Percentiles rank a stretch among this genome's conserved stretches.
Evolutionary conservation across 2,797 vertebrate species (phyloP).

Genomic region (Notamacropus eugenii): DNA sequence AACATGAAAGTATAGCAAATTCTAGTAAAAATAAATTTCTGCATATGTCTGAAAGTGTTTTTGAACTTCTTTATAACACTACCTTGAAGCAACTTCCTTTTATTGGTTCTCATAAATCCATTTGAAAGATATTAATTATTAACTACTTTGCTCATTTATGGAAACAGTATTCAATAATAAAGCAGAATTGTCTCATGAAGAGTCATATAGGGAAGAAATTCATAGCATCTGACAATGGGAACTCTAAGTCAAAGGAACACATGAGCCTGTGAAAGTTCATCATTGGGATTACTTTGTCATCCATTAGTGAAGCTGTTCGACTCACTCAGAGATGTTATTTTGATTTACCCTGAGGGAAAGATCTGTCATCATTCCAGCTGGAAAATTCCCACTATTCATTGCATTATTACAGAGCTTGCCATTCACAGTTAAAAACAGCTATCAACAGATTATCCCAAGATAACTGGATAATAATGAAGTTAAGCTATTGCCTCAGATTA

Average conservation of each 20-base stretch:
- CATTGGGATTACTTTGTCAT: background rate
- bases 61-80: background rate
- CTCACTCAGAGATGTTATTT: background rate
- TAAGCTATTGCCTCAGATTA: background rate
- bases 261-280: background rate
- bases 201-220: background rate
- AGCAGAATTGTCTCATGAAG: background rate
- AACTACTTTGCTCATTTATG: background rate
- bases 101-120: background rate
- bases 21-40: background rate
- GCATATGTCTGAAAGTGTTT: background rate
- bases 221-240: background rate
- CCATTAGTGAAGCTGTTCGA: background rate
- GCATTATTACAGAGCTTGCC: background rate
- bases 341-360: background rate
- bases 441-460: background rate
- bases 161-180: background rate
- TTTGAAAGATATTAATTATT: background rate
- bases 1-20: background rate
- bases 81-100: background rate
- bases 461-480: background rate
- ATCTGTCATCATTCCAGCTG: background rate
- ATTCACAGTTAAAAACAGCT: background rate
- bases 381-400: background rate
- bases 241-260: background rate